Conservation (phyloP, 2,888 invertebrate genomes). For the Herminia tarsipennalis region DNA sequence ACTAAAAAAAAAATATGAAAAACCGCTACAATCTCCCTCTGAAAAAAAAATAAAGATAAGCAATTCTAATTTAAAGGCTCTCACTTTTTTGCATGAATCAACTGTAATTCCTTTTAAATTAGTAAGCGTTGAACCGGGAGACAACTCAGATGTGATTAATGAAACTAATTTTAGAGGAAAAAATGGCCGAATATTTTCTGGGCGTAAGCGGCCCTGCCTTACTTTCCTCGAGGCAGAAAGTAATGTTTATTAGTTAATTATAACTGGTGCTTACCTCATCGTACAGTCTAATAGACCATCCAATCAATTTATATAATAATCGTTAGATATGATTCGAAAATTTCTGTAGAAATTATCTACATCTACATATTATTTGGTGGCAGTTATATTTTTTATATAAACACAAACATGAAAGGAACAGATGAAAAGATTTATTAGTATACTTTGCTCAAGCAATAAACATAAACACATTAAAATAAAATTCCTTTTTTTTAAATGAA, state of each 20-base stretch:
- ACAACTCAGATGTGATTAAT: constrained; percentile 42
- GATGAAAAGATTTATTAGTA: no score
- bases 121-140: constrained; percentile 30
- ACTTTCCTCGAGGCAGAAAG: constrained; percentile 11
- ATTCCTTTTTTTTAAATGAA: no score
- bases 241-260: constrained; percentile 25
- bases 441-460: no score
- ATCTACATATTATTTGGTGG: not conserved
- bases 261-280: constrained; percentile 16
- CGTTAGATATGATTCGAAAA: not conserved
- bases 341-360: not conserved
- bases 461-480: no score
- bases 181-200: constrained; percentile 21
- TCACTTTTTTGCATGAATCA: constrained; percentile 21
- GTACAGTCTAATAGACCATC: not conserved
- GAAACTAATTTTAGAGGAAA: constrained; percentile 39
- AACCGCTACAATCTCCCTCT: not conserved
- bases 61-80: not conserved
- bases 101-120: constrained; percentile 39
- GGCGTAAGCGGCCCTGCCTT: constrained; percentile 16
- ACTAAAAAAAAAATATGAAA: not conserved
- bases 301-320: not conserved
- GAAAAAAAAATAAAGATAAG: not conserved
- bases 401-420: no score
- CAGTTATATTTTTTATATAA: not conserved